Evolutionary conservation across 2,797 vertebrate species (phyloP), one percentile per base, ranked within the genome.

Genomic region (Spinibarbus caldwelli): DNA sequence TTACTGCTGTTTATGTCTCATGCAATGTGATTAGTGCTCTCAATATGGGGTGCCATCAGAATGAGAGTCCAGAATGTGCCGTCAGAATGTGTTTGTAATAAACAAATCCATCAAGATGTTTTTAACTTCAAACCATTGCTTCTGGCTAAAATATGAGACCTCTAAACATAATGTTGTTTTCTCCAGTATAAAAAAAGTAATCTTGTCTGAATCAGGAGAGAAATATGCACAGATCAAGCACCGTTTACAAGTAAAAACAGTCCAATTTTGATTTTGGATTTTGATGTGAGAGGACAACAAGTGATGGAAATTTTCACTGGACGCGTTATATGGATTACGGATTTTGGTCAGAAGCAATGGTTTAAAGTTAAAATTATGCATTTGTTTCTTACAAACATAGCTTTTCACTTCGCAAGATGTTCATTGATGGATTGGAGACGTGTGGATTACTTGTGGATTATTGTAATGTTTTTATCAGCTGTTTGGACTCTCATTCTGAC

Each of bases 1-100:
- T 88, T 83, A 62, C 59, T n/a, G 45, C 72, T 77, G 34, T 66
- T 76, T 76, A 76, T n/a, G 31, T 29, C 43, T 26, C 43, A 67
- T 54, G 59, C 59, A 52, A 64, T 83, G 41, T 10, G 34, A 73
- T 67, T 47, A 59, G 38, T n/a, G 15, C 7, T 41, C 57, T 84
- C 34, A 12, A 67, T 41, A 21, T 67, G 19, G 79, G 68, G 29
- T 47, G 15, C 36, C 10, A 10, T 59, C 54, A 26, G 23, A 59
- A 59, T 12, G 54, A 57, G 6, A 29, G 57, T 29, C 12, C 57
- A 57, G 21, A 57, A 57, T 54, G 19, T 52, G 17, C 52, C 21
- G 1, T 23, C 49, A 52, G 19, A 17, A 19, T 52, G 21, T 59
- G 23, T 47, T 47, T 6, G 14, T 47, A 47, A 47, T 47, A 47